Evolutionary conservation across 92 coral and sea anemone species (phyloP).

Genomic region (Zoanthus sociatus): DNA sequence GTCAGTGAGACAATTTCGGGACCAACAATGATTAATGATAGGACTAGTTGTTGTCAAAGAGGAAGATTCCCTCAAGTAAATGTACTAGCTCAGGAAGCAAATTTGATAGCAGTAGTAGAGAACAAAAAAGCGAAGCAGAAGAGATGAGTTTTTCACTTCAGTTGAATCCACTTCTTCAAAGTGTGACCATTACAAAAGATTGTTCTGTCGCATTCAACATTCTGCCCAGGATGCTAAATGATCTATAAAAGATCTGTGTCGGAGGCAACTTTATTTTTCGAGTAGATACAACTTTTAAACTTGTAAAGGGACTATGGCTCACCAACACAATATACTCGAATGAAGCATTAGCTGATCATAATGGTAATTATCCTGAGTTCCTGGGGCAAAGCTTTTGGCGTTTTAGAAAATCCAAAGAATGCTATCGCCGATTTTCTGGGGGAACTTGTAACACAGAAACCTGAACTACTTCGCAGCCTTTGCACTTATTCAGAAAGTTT

Average conservation of each 20-base stretch:
- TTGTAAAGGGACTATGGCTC: conserved; percentile 78
- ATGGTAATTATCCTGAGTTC: conserved; percentile 66
- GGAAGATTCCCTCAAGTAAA: conserved; percentile 32
- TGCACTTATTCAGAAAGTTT: conserved; percentile 16
- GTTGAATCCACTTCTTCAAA: conserved; percentile 54
- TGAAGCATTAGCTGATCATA: conserved; percentile 59
- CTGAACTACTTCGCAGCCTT: conserved; percentile 67
- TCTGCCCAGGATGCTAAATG: conserved; percentile 68
- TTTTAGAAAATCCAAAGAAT: conserved; percentile 54
- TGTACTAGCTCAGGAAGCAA: conserved; percentile 19
- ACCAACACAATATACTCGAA: conserved; percentile 69
- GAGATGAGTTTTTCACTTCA: conserved; percentile 47
- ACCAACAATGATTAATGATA: conserved; percentile 61
- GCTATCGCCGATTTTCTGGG: conserved; percentile 65
- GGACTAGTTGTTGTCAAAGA: conserved; percentile 55
- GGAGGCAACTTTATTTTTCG: conserved; percentile 57
- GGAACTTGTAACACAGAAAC: conserved; percentile 59
- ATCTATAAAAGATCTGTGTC: conserved; percentile 65
- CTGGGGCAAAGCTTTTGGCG: conserved; percentile 74
- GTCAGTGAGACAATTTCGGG: conserved; percentile 56
- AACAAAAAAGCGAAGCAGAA: conserved; percentile 55
- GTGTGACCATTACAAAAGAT: conserved; percentile 72
- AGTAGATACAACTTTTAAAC: conserved; percentile 73
- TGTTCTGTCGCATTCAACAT: conserved; percentile 60
- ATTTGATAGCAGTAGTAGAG: conserved; percentile 37